A percentile compares a stretch with the other conserved stretches of the same genome.
Conservation (phyloP, 2,888 invertebrate species). For the Eupithecia abbreviata region DNA sequence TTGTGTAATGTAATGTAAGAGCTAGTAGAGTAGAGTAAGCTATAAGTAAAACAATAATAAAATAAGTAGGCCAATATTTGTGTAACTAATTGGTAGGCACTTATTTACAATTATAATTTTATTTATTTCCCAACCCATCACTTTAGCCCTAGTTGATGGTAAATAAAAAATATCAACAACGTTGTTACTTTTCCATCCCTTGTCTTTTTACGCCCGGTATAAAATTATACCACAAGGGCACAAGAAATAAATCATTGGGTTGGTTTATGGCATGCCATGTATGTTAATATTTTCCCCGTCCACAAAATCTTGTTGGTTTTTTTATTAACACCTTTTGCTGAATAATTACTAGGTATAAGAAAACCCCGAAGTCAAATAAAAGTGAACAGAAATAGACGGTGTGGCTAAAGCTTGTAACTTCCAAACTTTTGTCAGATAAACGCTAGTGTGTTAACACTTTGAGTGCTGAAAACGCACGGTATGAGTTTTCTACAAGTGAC, state of each 20-base stretch:
- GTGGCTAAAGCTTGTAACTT: no score
- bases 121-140: not conserved
- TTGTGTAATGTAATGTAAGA: no score
- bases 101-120: not conserved
- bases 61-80: not conserved
- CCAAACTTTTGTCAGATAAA: no score
- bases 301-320: not conserved
- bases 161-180: not conserved
- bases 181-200: not conserved
- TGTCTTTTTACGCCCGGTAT: conserved; percentile 24
- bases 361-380: no score
- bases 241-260: conserved; percentile 25
- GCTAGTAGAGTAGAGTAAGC: no score
- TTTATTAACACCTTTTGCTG: not conserved
- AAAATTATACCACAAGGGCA: conserved; percentile 22
- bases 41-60: no score
- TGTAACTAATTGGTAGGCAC: not conserved
- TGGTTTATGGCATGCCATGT: conserved; percentile 18
- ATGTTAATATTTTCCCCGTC: conserved; percentile 8
- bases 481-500: no score
- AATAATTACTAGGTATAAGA: not conserved
- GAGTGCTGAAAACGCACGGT: no score
- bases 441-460: no score
- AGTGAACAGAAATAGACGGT: no score
- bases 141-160: not conserved